Evolutionary conservation across 2,797 vertebrate species (phyloP), one percentile per base, ranked within the genome.

Genomic region (Sylvia borin): DNA sequence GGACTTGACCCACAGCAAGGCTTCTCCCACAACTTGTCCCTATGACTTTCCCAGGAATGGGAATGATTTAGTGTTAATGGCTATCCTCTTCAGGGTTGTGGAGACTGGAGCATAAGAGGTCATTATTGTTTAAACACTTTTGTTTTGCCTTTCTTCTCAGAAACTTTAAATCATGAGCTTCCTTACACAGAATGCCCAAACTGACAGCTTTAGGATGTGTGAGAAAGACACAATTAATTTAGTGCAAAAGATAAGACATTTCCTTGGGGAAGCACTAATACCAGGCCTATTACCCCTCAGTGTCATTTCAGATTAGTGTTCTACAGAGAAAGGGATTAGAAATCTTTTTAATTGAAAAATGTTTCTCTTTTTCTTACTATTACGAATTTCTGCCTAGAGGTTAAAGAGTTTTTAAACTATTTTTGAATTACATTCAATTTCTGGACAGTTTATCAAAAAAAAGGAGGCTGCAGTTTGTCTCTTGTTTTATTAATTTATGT

Each of bases 311-410:
- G 65, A 95, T 97, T 91, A 96, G 73, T 36, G 29, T 86, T 88
- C 72, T 82, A 66, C 42, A 70, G 34, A 85, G 74, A 86, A 90
- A 71, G 32, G 67, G 55, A 85, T 94, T 85, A 76, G 82, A 90
- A 96, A 96, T 95, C 78, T 91, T 91, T 79, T 76, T 90, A 97
- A 96, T 94, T 93, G 68, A 95, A 93, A 93, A 88, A 88, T 88
- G 84, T 88, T 91, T 95, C 65, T 85, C 78, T 92, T 83, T 90
- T 84, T 48, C 68, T 65, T 77, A 64, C 61, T 88, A 70, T 90
- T 88, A 61, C 84, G 92, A 66, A 50, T 67, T 95, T 85, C 72
- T 93, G 71, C 74, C 91, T 75, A 84, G 68, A 92, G 72, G 71
- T 88, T 78, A 73, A 90, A 45, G 27, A 61, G 70, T 75, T 89